phyloP scores from a whole-genome alignment of 2,113 vertebrate genomes.

The Bettongia penicillata region DNA sequence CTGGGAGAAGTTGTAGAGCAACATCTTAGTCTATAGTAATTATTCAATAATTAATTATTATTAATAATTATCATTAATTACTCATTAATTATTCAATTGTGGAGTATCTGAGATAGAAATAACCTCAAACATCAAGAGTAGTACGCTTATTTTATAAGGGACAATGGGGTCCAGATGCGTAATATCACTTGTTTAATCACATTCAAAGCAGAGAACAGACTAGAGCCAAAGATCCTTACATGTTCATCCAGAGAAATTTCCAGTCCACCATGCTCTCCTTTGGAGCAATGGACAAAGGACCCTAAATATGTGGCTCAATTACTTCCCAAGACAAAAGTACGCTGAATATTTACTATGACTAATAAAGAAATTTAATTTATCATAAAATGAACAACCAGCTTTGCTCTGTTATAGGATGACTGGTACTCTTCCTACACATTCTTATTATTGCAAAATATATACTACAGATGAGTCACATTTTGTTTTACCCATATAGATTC shows the following conservation, averaged over 20 bases:
- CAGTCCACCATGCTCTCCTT: background rate
- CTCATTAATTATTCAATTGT: background rate
- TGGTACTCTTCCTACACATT: background rate
- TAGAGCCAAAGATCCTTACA: background rate
- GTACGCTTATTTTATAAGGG: background rate
- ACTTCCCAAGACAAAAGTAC: conserved; percentile 15
- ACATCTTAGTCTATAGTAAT: background rate
- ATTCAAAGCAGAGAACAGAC: background rate
- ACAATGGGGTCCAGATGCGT: background rate
- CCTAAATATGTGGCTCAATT: background rate
- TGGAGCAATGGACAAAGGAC: background rate
- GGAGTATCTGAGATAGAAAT: background rate
- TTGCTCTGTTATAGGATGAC: background rate
- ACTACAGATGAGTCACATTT: background rate
- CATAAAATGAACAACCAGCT: background rate
- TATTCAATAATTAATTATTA: background rate
- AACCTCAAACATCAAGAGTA: background rate
- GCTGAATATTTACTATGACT: background rate
- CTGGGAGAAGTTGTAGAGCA: background rate
- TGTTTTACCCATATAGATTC: background rate
- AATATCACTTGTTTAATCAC: background rate
- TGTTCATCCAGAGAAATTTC: background rate
- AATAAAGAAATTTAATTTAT: conserved; percentile 33
- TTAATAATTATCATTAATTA: background rate
- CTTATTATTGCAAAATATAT: background rate